Evolutionary conservation across 2,797 vertebrate genomes (phyloP).

Genomic region (Setipinna tenuifilis): DNA sequence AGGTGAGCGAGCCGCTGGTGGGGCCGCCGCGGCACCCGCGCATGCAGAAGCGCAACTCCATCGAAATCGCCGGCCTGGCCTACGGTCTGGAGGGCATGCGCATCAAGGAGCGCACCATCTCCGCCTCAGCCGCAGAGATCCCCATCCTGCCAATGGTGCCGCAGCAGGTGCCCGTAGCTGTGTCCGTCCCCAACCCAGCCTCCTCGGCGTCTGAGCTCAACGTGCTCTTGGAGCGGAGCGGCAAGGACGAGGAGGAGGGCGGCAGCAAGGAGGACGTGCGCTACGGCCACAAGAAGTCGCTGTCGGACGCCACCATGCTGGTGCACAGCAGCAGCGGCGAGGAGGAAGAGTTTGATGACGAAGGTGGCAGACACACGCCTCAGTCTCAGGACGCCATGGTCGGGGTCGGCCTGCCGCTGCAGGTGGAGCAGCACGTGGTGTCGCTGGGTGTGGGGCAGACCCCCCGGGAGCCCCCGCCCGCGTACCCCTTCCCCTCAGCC

Average conservation of each 20-base stretch:
- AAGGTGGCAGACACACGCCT: constrained; percentile 70
- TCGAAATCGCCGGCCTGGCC: constrained; percentile 88
- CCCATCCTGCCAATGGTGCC: constrained; percentile 43
- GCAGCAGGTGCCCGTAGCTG: constrained; percentile 64
- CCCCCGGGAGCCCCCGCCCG: constrained; percentile 75
- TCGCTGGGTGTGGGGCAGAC: constrained; percentile 68
- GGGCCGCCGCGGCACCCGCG: constrained; percentile 71
- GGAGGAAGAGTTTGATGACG: constrained; percentile 89
- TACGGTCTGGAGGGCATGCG: constrained; percentile 87
- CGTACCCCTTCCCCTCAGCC: constrained; percentile 78
- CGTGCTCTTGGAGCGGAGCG: constrained; percentile 78
- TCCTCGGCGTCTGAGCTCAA: constrained; percentile 80
- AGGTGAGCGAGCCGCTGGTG: constrained; percentile 91
- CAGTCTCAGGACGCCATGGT: constrained; percentile 71
- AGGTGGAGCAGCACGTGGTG: constrained; percentile 56
- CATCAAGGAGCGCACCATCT: constrained; percentile 87
- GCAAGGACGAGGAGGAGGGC: constrained; percentile 73
- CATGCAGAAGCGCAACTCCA: constrained; percentile 91
- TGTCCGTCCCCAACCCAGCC: background rate
- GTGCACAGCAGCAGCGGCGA: constrained; percentile 97
- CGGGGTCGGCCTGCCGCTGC: constrained; percentile 40
- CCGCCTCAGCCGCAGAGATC: constrained; percentile 82
- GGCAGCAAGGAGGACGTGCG: constrained; percentile 73
- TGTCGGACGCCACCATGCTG: constrained; percentile 96
- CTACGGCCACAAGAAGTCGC: constrained; percentile 92